Conservation (phyloP, 2,113 vertebrate genomes). For the Climacteris rufus region DNA sequence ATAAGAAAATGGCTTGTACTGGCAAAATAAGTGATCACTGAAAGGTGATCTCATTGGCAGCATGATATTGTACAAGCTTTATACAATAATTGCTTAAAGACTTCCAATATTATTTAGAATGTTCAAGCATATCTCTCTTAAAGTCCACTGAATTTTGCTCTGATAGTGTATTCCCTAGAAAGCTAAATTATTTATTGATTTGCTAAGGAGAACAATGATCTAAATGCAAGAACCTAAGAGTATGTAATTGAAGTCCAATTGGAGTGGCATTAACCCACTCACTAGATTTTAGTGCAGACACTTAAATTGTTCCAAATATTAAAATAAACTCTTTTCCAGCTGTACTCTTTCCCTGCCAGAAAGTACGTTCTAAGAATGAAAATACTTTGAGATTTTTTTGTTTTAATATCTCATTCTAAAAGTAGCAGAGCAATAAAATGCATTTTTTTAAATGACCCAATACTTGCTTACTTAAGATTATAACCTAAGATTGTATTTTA, state of each 20-base stretch:
- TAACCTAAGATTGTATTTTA: not conserved
- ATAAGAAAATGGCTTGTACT: not conserved
- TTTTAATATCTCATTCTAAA: not conserved
- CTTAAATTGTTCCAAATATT: not conserved
- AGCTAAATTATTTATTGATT: constrained; percentile 27
- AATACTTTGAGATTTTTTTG: rapidly evolving
- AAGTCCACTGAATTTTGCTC: not conserved
- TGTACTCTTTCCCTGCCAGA: not conserved
- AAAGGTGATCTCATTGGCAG: not conserved
- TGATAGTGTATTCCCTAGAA: not conserved
- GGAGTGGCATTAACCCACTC: not conserved
- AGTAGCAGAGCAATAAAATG: not conserved
- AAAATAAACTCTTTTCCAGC: not conserved
- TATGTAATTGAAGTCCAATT: not conserved
- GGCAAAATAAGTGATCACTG: not conserved
- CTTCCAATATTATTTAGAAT: not conserved
- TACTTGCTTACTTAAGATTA: not conserved
- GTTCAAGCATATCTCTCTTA: not conserved
- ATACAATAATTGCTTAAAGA: not conserved
- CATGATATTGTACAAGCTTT: not conserved
- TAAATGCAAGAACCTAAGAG: constrained; percentile 11
- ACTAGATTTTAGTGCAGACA: constrained; percentile 10
- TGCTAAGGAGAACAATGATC: constrained; percentile 4
- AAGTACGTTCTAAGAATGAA: not conserved
- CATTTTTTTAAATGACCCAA: not conserved